Percentiles rank a stretch among this genome's conserved stretches.
Evolutionary conservation across 2,888 invertebrate species (phyloP).

Genomic region (Oasisia sp.): DNA sequence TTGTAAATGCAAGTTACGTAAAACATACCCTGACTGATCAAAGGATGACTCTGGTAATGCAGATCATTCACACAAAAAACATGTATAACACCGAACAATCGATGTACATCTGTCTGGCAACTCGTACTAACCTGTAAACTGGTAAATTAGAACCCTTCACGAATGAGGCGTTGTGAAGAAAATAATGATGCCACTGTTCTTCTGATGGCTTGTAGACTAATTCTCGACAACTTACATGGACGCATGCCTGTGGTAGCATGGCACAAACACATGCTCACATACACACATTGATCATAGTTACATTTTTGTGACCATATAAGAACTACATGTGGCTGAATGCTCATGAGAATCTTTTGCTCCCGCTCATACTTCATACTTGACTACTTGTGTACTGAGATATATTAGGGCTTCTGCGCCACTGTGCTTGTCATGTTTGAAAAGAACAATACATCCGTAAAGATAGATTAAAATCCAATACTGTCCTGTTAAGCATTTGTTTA

Average conservation of each 20-base stretch:
- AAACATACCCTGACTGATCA: neutral
- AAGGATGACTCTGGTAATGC: neutral
- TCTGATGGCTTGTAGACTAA: neutral
- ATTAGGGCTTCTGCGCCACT: neutral
- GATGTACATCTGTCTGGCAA: neutral
- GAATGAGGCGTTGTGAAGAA: neutral
- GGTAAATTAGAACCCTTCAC: conserved; percentile 22
- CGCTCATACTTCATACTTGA: neutral
- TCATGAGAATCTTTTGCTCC: neutral
- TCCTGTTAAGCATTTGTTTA: neutral
- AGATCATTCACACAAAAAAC: neutral
- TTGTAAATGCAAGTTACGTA: neutral
- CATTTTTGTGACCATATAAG: conserved; percentile 14
- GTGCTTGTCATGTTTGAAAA: conserved; percentile 17
- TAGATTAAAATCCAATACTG: neutral
- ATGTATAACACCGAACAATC: neutral
- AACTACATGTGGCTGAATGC: neutral
- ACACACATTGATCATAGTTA: neutral
- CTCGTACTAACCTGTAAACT: neutral
- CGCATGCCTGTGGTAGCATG: neutral
- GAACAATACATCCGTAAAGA: neutral
- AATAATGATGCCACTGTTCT: neutral
- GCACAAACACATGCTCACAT: neutral
- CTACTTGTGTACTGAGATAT: conserved; percentile 19
- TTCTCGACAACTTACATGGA: neutral